Base-by-base conservation (phyloP, 2,888 invertebrate genomes). In the Hydroisotoma schaefferi region DNA sequence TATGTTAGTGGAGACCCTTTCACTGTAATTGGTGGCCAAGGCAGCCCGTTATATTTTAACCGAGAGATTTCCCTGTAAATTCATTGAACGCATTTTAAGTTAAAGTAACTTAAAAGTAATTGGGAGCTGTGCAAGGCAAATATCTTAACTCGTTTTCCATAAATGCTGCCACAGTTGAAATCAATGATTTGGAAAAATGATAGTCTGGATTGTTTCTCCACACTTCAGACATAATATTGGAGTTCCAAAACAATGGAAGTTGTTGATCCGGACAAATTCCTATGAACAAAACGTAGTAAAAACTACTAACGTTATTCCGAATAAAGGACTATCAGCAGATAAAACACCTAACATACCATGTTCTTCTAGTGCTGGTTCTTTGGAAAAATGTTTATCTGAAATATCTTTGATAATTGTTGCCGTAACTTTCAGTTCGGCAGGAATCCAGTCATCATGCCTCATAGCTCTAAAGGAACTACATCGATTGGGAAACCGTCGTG, bases 201-300 rank as follows among this genome's bases (percentile, higher is more conserved):
- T 68, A 71, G 27, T 71, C 71, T 46, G 55, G 65, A 48, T 68
- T 67, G 1, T 55, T 57, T 46, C 60, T 65, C 58, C 62, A 65
- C 12, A 71, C 67, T 29, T 68, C 71, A 15, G 67, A 65, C 38
- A 71, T 54, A 55, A 61, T 63, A 29, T 67, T 65, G 55, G 66
- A 64, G 37, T 68, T 66, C 59, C 68, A 70, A 1, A 68, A 56
- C 1, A 70, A 49, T 2, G 68, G 61, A 18, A 68, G 62, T 28
- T 70, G 66, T 27, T 69, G 65, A 23, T 55, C 55, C 18, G 55
- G 48, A 33, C 60, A 59, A 10, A 49, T 33, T 40, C 38, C 33
- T 46, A 33, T 10, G 18, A 15, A 43, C n/a, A n/a, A n/a, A n/a
- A n/a, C n/a, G n/a, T n/a, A n/a, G n/a, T n/a, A n/a, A n/a, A n/a